Conservation (phyloP, 2,888 invertebrate species). For the Tanytarsus gracilentus region DNA sequence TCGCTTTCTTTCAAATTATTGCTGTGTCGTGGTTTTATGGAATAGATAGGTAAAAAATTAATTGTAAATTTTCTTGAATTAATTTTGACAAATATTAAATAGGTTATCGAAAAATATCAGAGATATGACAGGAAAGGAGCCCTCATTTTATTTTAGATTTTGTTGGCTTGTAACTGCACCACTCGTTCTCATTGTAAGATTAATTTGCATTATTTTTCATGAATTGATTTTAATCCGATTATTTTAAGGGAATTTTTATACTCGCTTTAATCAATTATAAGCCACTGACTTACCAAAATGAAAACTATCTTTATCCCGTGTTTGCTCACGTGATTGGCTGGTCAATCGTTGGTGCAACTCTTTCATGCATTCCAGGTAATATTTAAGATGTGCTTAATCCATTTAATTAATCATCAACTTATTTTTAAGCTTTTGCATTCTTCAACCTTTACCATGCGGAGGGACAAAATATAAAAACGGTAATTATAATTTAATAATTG, state of each 20-base stretch:
- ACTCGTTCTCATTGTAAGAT: conserved; percentile 43
- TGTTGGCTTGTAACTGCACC: conserved; percentile 82
- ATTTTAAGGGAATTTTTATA: conserved; percentile 68
- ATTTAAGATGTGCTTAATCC: too few relatives aligned
- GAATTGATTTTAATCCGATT: conserved; percentile 12
- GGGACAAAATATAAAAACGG: conserved; percentile 45
- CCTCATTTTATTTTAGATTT: conserved; percentile 71
- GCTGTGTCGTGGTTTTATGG: conserved; percentile 91
- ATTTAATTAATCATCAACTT: too few relatives aligned
- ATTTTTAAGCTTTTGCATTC: conserved; percentile 67
- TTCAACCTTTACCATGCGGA: conserved; percentile 60
- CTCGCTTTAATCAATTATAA: conserved; percentile 81
- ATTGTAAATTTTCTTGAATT: too few relatives aligned
- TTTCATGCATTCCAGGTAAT: conserved; percentile 81
- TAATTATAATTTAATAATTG: conserved; percentile 7
- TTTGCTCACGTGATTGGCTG: conserved; percentile 85
- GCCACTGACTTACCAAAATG: conserved; percentile 75
- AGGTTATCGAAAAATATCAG: conserved; percentile 72
- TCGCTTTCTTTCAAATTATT: conserved; percentile 88
- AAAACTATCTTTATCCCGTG: conserved; percentile 64
- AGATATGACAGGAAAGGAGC: conserved; percentile 78
- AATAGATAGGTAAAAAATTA: too few relatives aligned
- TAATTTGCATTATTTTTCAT: background rate
- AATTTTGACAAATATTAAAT: too few relatives aligned
- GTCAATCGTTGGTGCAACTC: conserved; percentile 72